Evolutionary conservation across 2,888 invertebrate species (phyloP).

Genomic region (Tyria jacobaeae): DNA sequence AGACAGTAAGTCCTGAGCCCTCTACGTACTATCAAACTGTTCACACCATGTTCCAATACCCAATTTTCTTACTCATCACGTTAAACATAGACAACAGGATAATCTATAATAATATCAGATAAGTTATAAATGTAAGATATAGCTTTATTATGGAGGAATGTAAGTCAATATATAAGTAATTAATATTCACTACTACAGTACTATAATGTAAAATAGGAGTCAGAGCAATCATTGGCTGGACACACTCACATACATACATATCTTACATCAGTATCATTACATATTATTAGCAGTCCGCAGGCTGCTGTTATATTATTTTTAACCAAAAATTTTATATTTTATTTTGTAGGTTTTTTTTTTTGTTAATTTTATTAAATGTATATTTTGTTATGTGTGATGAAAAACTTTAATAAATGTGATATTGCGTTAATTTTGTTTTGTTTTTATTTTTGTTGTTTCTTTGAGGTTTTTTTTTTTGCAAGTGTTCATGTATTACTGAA

Average conservation of each 20-base stretch:
- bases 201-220: background rate
- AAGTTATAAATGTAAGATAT: background rate
- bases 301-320: background rate
- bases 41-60: background rate
- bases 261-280: background rate
- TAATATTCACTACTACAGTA: background rate
- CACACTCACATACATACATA: background rate
- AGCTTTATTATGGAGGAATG: background rate
- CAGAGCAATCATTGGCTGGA: background rate
- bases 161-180: no score
- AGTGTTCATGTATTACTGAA: background rate
- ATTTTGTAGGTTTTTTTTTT: background rate
- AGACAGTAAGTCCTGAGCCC: no score
- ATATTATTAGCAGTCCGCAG: background rate
- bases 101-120: background rate
- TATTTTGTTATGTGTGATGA: background rate
- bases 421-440: background rate
- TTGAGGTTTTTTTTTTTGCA: background rate
- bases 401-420: background rate
- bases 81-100: background rate
- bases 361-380: background rate
- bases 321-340: background rate
- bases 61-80: background rate
- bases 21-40: no score
- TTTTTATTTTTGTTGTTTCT: background rate